These are phyloP conservation scores for Volucella inanis DNA, from an alignment of 2,888 invertebrate species.

Conservation along the genomic window DNA sequence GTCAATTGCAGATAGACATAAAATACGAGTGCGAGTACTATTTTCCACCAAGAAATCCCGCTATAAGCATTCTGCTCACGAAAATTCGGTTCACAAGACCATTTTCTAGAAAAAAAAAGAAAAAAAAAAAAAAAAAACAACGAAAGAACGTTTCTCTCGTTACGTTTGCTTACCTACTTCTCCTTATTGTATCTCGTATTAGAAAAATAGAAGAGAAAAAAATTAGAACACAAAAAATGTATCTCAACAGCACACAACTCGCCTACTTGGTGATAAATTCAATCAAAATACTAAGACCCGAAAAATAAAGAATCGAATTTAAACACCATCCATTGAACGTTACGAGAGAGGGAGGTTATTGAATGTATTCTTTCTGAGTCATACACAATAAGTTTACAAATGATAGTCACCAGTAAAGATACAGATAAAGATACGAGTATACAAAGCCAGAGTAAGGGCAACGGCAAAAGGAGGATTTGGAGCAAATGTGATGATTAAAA, in stretches of 20 bases:
- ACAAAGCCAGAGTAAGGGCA: constrained; percentile 44
- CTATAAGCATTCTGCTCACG: background rate
- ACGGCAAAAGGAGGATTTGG: constrained; percentile 53
- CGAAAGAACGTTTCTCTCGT: background rate
- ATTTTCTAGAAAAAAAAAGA: background rate
- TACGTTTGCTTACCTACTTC: background rate
- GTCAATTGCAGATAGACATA: background rate
- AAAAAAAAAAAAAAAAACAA: too few species aligned
- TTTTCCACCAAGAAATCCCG: too few species aligned
- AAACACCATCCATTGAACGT: constrained; percentile 13
- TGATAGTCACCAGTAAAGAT: constrained; percentile 15
- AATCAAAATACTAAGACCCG: constrained; percentile 31
- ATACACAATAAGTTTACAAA: constrained; percentile 32
- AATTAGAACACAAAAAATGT: constrained; percentile 19
- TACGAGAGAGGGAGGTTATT: constrained; percentile 43
- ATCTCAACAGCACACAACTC: background rate
- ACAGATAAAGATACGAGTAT: constrained; percentile 4
- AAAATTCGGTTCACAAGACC: background rate
- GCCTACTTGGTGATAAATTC: constrained; percentile 16
- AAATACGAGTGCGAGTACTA: too few species aligned
- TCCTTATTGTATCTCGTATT: too few species aligned
- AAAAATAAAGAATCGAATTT: constrained; percentile 22
- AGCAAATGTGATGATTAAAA: constrained; percentile 61
- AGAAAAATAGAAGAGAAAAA: constrained; percentile 6
- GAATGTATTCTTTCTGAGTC: constrained; percentile 51